Base-by-base conservation (phyloP, 2,797 vertebrate genomes). In the Podargus strigoides region DNA sequence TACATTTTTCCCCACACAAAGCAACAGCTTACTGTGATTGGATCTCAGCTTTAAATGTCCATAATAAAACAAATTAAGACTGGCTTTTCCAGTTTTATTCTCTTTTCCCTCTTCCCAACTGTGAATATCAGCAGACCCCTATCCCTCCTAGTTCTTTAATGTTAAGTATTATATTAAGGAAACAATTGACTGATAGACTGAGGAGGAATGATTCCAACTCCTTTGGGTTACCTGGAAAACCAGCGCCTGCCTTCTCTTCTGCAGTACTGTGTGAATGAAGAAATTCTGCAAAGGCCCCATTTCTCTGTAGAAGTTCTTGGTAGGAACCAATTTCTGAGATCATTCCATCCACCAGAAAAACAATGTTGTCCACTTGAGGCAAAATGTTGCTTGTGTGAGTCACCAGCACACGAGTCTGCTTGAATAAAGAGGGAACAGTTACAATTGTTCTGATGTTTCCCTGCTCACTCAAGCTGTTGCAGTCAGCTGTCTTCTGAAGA, bases 321-420 rank as follows among this genome's bases (percentile, higher is more conserved):
- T 99, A 99, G 62, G 99, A 99, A 59, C 99, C 99, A 6, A 96
- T 98, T 97, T 99, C 99, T 39, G 98, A 98, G 91, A 99, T 98
- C 68, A 95, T 97, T 70, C 99, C 99, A 12, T 99, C 98, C 36
- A 96, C 98, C 94, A 99, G 95, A 64, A 99, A 98, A 46, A 99
- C 93, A 58, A 99, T 98, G 90, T 97, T 97, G 96, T 99, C 99
- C 27, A 98, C 98, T 94, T 99, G 98, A 13, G 98, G 98, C 97
- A 99, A 98, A 98, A 99, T 90, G 85, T 98, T 98, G 94, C 98
- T 97, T 22, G 98, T 95, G 37, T 99, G 99, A 81, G 99, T 99
- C 94, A 99, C 99, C 77, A 99, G 98, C 89, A 99, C 97, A 58
- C 99, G 98, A 20, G 99, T 99, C 99, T 99, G 97, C 81, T 88